Conservation (phyloP, 2,113 vertebrate species). For the Sebastes schlegelii region DNA sequence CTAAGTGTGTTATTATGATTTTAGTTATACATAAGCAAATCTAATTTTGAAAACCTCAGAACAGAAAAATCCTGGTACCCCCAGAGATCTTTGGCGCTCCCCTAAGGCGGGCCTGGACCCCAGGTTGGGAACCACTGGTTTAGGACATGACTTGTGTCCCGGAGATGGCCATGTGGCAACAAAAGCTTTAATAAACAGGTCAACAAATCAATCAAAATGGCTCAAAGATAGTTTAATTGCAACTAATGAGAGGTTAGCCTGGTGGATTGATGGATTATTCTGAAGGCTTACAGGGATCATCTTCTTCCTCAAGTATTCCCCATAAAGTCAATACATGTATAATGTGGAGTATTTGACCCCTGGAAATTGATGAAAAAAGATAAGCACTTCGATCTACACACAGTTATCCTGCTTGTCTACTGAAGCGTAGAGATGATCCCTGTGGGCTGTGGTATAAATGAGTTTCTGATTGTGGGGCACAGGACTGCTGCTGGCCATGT, state of each 20-base stretch:
- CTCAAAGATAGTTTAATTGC: background rate
- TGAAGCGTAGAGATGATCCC: background rate
- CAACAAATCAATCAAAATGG: background rate
- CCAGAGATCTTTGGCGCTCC: no score
- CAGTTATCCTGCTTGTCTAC: background rate
- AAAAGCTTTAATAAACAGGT: background rate
- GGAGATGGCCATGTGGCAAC: background rate
- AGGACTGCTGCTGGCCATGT: no score
- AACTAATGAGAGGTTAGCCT: background rate
- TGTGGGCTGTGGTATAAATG: background rate
- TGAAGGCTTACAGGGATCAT: background rate
- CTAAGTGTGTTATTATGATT: no score
- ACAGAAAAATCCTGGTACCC: no score
- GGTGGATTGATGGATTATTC: conserved; percentile 12
- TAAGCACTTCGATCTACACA: background rate
- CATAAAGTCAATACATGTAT: background rate
- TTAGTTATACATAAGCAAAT: no score
- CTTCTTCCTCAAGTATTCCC: background rate
- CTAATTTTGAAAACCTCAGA: no score
- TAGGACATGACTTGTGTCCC: background rate
- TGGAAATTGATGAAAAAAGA: background rate
- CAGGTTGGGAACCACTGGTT: background rate
- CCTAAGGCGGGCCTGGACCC: no score
- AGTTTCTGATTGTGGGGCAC: background rate
- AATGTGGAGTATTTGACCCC: background rate